Conservation (phyloP, 2,113 vertebrate genomes). For the Malurus alboscapulatus region DNA sequence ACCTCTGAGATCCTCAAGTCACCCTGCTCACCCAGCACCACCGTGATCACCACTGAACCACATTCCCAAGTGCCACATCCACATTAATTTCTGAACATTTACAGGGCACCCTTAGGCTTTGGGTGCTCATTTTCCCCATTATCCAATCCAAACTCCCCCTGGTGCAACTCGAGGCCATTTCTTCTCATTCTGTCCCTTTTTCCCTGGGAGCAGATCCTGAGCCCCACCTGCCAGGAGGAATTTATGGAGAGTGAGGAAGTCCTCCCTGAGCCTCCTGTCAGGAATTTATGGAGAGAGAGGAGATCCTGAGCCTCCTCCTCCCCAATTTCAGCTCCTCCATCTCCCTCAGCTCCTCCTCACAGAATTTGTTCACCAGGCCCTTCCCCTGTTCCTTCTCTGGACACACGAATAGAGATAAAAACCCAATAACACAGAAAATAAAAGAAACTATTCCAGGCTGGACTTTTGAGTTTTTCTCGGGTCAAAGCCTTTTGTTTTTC, state of each 20-base stretch:
- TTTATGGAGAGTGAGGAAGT: rapidly evolving
- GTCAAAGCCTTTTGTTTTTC: not conserved
- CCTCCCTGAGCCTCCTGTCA: not conserved
- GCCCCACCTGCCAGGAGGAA: too few species aligned
- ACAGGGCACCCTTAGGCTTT: too few species aligned
- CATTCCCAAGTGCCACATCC: too few species aligned
- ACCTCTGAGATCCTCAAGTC: not conserved
- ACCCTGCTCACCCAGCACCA: not conserved
- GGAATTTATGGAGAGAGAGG: too few species aligned
- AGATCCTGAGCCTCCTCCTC: not conserved
- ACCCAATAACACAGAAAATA: not conserved
- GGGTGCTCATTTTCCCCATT: too few species aligned
- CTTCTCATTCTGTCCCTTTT: too few species aligned
- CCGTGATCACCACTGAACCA: not conserved
- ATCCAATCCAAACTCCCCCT: too few species aligned
- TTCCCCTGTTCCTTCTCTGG: not conserved
- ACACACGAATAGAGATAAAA: not conserved
- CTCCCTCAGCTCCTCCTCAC: not conserved
- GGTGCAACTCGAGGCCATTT: too few species aligned
- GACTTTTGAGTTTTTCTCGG: not conserved
- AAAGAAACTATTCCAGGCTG: not conserved
- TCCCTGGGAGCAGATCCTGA: too few species aligned
- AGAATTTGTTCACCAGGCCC: not conserved
- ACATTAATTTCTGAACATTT: too few species aligned
- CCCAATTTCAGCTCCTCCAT: not conserved